These are phyloP conservation scores for Clivina fossor DNA, from an alignment of 2,888 invertebrate species.

Conservation along the genomic window DNA sequence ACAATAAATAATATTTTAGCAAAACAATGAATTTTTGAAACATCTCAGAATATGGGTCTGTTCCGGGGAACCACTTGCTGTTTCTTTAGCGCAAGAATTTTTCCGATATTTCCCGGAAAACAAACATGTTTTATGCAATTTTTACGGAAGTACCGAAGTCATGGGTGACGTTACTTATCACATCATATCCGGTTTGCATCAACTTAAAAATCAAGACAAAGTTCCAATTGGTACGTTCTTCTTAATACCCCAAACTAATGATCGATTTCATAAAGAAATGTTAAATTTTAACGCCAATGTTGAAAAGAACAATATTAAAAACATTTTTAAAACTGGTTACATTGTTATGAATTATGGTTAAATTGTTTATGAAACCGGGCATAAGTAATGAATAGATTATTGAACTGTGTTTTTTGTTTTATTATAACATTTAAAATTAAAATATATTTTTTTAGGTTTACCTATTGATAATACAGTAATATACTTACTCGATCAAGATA, in stretches of 20 bases:
- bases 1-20: slow-evolving; percentile 46
- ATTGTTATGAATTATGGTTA: not conserved
- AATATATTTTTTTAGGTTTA: slow-evolving; percentile 56
- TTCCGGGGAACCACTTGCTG: slow-evolving; percentile 80
- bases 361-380: not conserved
- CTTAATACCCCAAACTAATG: slow-evolving; percentile 1
- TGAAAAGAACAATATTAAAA: not conserved
- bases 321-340: slow-evolving; percentile 9
- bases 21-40: slow-evolving; percentile 57
- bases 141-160: slow-evolving; percentile 89
- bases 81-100: slow-evolving; percentile 72
- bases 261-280: no score
- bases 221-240: slow-evolving; percentile 80
- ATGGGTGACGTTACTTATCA: slow-evolving; percentile 89
- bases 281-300: no score
- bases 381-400: no score
- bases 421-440: no score
- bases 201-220: slow-evolving; percentile 65
- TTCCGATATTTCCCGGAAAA: slow-evolving; percentile 71
- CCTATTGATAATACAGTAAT: slow-evolving; percentile 80
- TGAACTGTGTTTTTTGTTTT: slow-evolving; percentile 7
- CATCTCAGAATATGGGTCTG: slow-evolving; percentile 79
- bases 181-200: slow-evolving; percentile 62
- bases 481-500: slow-evolving; percentile 75
- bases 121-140: slow-evolving; percentile 73